Percentiles rank a stretch among this genome's conserved stretches.
Conservation (phyloP, 2,797 vertebrate species). For the Enteromius thamalakanensis region DNA sequence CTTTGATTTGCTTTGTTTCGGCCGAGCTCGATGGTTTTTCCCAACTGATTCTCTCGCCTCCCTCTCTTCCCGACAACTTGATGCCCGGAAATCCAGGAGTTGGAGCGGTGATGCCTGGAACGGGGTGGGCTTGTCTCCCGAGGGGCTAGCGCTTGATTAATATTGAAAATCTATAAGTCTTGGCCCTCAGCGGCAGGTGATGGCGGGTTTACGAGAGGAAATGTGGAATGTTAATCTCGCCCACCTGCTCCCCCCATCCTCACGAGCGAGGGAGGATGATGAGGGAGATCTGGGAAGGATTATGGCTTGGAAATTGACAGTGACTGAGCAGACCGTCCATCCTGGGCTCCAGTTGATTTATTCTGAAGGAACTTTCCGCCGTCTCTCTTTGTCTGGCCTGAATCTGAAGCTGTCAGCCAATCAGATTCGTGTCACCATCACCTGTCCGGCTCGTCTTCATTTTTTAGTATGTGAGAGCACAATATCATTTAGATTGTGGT, state of each 20-base stretch:
- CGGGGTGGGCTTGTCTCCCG: neutral
- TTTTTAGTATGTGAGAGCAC: neutral
- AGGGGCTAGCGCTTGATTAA: constrained; percentile 46
- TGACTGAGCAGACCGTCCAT: constrained; percentile 19
- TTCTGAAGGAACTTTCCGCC: constrained; percentile 7
- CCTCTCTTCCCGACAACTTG: constrained; percentile 7
- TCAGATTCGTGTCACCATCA: neutral
- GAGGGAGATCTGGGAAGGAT: constrained; percentile 27
- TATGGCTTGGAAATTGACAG: constrained; percentile 41
- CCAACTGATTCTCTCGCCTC: constrained; percentile 8
- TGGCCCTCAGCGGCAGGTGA: constrained; percentile 32
- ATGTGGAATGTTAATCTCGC: constrained; percentile 35
- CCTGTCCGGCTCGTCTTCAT: neutral
- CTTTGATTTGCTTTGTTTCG: constrained; percentile 62
- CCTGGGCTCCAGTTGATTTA: constrained; percentile 26
- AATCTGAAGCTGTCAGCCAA: neutral
- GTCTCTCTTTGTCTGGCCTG: neutral
- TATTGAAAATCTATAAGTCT: constrained; percentile 43
- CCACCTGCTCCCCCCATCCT: constrained; percentile 18
- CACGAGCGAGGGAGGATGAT: constrained; percentile 6
- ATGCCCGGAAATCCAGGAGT: constrained; percentile 33
- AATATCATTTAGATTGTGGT: neutral
- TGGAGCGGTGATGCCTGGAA: neutral
- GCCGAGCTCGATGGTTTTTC: neutral
- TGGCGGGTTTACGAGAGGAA: constrained; percentile 41